These are phyloP conservation scores for Nyctereutes procyonoides DNA, from an alignment of 2,113 vertebrate genomes.

Conservation along the genomic window DNA sequence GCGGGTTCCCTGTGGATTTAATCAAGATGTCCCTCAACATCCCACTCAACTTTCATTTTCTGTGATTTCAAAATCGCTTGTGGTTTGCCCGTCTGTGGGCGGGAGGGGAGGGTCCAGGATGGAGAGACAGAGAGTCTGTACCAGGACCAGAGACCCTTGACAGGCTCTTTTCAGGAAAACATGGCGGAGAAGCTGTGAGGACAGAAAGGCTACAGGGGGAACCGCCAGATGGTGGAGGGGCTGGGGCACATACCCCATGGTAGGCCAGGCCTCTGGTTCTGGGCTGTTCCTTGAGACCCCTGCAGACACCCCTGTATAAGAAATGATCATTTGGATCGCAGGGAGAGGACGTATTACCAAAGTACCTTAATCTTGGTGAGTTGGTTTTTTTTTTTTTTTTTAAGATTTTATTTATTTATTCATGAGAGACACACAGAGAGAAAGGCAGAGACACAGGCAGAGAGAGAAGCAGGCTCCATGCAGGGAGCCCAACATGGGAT, in stretches of 20 bases:
- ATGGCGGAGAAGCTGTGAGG: neutral
- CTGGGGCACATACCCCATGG: fast-evolving
- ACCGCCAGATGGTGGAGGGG: no score
- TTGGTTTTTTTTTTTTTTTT: no score
- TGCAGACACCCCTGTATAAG: fast-evolving
- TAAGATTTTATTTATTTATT: no score
- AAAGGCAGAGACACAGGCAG: no score
- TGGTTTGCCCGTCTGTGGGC: constrained; percentile 54
- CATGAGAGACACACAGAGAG: no score
- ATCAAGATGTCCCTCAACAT: neutral
- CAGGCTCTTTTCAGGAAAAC: neutral
- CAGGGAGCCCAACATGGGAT: no score
- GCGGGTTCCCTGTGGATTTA: neutral
- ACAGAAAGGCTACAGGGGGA: neutral
- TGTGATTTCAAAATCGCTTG: constrained; percentile 75
- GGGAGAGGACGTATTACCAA: neutral
- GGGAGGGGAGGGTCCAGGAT: neutral
- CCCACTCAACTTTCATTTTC: constrained; percentile 76
- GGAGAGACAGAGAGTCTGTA: neutral
- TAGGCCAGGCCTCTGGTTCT: neutral
- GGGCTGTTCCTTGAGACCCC: neutral
- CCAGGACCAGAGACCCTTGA: neutral
- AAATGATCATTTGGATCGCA: neutral
- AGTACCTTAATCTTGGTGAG: neutral
- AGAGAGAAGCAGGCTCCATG: no score